Evolutionary conservation across 2,797 vertebrate genomes (phyloP).

Genomic region (Saxicola maurus): DNA sequence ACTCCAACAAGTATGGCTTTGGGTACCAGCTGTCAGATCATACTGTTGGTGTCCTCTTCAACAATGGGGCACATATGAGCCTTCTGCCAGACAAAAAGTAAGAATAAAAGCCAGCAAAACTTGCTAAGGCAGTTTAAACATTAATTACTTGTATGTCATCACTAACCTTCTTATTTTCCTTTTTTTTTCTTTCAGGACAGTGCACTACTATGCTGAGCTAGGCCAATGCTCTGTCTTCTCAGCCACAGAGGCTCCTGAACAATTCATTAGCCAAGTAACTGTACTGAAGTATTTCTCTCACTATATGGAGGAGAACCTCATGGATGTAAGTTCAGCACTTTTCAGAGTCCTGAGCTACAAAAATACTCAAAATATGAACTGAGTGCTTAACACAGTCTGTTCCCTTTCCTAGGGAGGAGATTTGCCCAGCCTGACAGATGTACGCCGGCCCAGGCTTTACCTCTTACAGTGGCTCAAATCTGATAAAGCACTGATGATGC

Average conservation of each 20-base stretch:
- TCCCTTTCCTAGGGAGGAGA: conserved; percentile 85
- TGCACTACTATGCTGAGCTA: conserved; percentile 93
- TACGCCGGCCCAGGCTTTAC: conserved; percentile 88
- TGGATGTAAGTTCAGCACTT: conserved; percentile 87
- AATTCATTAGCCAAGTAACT: conserved; percentile 94
- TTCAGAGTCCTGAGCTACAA: background rate
- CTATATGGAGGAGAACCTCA: conserved; percentile 99
- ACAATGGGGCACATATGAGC: conserved; percentile 97
- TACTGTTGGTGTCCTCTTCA: conserved; percentile 96
- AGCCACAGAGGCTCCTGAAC: conserved; percentile 88
- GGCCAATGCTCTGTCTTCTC: conserved; percentile 91
- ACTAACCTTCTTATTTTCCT: background rate
- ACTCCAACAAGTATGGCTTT: conserved; percentile 98
- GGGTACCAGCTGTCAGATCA: conserved; percentile 98
- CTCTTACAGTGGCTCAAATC: conserved; percentile 98
- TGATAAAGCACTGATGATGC: conserved; percentile 97
- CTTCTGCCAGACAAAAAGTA: conserved; percentile 96
- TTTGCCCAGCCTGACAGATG: conserved; percentile 83
- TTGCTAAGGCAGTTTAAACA: background rate
- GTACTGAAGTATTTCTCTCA: conserved; percentile 97
- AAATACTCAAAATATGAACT: background rate
- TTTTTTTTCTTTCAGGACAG: conserved; percentile 76
- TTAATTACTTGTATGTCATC: background rate
- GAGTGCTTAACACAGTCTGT: background rate
- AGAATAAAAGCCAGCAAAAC: background rate